phyloP scores from a whole-genome alignment of 2,113 vertebrate genomes.

The Astur gentilis region DNA sequence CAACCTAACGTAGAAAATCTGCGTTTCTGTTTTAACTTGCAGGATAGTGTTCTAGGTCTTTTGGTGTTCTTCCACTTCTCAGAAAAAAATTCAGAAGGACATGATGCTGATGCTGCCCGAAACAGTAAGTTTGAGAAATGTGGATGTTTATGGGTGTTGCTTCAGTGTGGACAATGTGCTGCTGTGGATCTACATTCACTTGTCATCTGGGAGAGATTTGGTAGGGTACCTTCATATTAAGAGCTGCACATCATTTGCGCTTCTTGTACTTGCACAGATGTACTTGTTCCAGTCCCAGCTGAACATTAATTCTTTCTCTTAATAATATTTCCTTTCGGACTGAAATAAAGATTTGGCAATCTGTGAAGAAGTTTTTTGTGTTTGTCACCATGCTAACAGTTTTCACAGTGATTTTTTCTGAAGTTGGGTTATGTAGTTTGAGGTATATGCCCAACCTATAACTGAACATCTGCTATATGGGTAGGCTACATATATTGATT shows the following conservation, averaged over 20 bases:
- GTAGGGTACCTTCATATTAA: neutral
- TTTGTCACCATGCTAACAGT: neutral
- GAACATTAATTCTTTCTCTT: neutral
- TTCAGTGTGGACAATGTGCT: neutral
- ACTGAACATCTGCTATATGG: neutral
- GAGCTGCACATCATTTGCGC: neutral
- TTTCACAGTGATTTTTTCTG: neutral
- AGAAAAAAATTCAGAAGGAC: neutral
- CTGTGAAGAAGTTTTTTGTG: neutral
- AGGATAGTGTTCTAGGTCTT: neutral
- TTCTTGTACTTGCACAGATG: neutral
- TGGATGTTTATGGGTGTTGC: neutral
- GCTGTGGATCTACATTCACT: neutral
- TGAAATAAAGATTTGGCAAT: neutral
- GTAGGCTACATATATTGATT: neutral
- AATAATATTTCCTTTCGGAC: neutral
- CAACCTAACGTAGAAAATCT: neutral
- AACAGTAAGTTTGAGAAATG: neutral
- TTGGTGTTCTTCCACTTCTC: neutral
- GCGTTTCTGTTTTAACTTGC: neutral
- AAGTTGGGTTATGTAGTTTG: neutral
- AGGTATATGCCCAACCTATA: neutral
- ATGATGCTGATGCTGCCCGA: neutral
- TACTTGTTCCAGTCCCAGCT: neutral
- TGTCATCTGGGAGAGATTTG: neutral